A percentile compares a stretch with the other conserved stretches of the same genome.
phyloP scores from a whole-genome alignment of 2,113 vertebrate genomes.

The Sardina pilchardus region DNA sequence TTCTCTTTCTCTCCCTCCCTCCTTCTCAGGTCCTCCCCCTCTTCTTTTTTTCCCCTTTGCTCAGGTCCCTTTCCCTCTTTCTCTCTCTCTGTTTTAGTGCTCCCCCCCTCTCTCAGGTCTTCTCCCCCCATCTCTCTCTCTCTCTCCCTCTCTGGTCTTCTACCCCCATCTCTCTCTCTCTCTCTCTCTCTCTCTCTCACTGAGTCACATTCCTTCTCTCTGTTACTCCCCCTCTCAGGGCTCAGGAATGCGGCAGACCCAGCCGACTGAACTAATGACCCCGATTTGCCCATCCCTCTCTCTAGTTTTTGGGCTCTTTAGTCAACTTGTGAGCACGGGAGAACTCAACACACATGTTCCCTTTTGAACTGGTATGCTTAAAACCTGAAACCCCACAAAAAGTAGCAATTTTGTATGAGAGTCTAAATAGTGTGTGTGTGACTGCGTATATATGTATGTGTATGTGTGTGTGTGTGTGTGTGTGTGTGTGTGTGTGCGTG shows the following conservation, averaged over 20 bases:
- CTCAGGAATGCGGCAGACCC: constrained; percentile 79
- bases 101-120: neutral
- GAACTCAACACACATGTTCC: neutral
- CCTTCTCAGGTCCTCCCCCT: constrained; percentile 63
- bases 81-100: constrained; percentile 53
- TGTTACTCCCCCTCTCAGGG: constrained; percentile 73
- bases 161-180: constrained; percentile 24
- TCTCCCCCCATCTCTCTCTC: constrained; percentile 32
- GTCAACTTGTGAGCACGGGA: constrained; percentile 30
- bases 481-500: neutral
- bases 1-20: constrained; percentile 68
- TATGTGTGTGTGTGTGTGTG: neutral
- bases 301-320: constrained; percentile 16
- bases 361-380: neutral
- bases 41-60: constrained; percentile 46
- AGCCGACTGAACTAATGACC: constrained; percentile 82
- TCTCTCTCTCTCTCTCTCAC: constrained; percentile 10
- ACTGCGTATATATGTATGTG: neutral
- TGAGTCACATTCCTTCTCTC: constrained; percentile 71
- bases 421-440: neutral
- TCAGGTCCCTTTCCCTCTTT: constrained; percentile 52
- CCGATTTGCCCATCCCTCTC: constrained; percentile 69
- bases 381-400: constrained; percentile 34
- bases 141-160: constrained; percentile 21
- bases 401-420: constrained; percentile 29